Evolutionary conservation across 2,888 invertebrate genomes (phyloP).

Genomic region (Elysia crispata): DNA sequence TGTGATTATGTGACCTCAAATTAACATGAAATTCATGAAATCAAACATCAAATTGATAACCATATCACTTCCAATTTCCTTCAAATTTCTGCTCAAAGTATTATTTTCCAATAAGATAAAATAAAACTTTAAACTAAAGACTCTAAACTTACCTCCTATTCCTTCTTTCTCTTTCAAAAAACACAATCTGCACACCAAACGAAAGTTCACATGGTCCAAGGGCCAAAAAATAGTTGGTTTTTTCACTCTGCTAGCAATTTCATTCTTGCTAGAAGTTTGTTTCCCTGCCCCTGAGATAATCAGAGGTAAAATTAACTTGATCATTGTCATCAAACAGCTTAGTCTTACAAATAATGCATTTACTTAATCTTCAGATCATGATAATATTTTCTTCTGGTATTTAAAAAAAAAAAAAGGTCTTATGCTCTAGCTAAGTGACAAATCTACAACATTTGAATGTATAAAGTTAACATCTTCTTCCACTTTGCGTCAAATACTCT

Average conservation of each 20-base stretch:
- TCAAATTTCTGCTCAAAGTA: not conserved
- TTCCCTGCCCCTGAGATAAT: too few species aligned
- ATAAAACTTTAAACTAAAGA: not conserved
- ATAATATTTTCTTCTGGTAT: too few species aligned
- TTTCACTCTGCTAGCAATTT: not conserved
- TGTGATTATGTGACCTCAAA: too few species aligned
- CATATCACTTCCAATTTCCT: not conserved
- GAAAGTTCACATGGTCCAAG: constrained; percentile 64
- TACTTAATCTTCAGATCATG: too few species aligned
- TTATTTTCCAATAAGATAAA: not conserved
- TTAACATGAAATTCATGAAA: not conserved
- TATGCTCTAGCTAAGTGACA: too few species aligned
- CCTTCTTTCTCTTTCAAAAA: constrained; percentile 68
- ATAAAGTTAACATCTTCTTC: too few species aligned
- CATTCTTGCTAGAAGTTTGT: not conserved
- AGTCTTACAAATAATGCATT: too few species aligned
- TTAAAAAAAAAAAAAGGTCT: not conserved
- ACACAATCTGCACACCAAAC: constrained; percentile 65
- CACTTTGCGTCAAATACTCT: too few species aligned
- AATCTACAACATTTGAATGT: too few species aligned
- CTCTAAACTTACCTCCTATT: constrained; percentile 45
- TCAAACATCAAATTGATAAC: not conserved
- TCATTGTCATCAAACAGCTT: not conserved
- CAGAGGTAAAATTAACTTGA: not conserved
- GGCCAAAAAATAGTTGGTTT: constrained; percentile 55